Percentiles rank a stretch among this genome's conserved stretches.
Conservation (phyloP, 2,113 vertebrate genomes). For the Sturnus vulgaris region DNA sequence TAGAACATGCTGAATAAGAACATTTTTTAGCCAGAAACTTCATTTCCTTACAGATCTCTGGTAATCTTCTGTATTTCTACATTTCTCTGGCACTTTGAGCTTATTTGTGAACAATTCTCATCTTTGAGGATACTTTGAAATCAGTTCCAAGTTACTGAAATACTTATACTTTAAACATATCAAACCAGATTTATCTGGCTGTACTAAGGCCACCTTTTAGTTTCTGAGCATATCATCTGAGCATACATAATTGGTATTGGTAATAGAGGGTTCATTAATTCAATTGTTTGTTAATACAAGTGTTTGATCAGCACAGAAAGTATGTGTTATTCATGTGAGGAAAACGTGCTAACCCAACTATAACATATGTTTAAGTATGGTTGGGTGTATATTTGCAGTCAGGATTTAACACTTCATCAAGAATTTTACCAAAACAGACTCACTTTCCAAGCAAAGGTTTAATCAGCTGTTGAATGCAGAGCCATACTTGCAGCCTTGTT, state of each 20-base stretch:
- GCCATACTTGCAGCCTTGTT: neutral
- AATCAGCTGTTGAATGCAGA: neutral
- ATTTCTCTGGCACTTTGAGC: neutral
- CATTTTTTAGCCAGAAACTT: neutral
- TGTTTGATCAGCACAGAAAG: neutral
- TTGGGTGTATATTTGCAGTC: neutral
- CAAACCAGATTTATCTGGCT: neutral
- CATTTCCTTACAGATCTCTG: neutral
- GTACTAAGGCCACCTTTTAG: neutral
- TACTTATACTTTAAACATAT: neutral
- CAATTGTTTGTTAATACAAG: neutral
- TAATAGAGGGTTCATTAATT: neutral
- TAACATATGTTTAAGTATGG: neutral
- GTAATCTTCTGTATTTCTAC: neutral
- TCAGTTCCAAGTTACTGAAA: neutral
- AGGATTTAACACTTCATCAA: neutral
- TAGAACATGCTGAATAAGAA: neutral
- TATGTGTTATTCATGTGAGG: neutral
- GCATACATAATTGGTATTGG: neutral
- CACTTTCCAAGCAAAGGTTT: neutral
- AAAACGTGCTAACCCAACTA: neutral
- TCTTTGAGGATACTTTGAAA: neutral
- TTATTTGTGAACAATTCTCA: neutral
- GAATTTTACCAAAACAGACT: neutral
- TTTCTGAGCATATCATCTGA: neutral